Conservation (phyloP, 2,888 invertebrate genomes). For the Acholoe squamosa region DNA sequence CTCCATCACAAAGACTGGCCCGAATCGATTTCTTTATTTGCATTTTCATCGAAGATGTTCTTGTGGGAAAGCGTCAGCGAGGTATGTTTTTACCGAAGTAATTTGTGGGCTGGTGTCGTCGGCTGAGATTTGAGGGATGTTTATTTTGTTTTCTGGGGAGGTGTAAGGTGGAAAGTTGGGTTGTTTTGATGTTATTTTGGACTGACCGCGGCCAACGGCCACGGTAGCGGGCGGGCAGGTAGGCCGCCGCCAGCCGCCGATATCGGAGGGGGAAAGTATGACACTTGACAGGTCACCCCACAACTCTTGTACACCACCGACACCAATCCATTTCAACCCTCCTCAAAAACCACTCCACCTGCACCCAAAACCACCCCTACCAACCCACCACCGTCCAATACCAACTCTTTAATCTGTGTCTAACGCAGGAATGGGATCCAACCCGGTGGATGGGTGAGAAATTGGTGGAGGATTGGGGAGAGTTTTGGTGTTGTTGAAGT, state of each 20-base stretch:
- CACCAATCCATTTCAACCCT: background rate
- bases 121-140: background rate
- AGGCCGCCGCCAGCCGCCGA: background rate
- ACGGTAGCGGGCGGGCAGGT: slow-evolving; percentile 16
- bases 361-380: background rate
- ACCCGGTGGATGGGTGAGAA: background rate
- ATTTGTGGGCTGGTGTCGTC: background rate
- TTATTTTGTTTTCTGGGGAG: background rate
- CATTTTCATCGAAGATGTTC: slow-evolving; percentile 58
- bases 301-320: background rate
- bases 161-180: background rate
- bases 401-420: background rate
- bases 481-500: background rate
- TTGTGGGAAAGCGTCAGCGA: background rate
- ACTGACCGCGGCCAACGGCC: background rate
- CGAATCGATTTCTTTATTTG: slow-evolving; percentile 62
- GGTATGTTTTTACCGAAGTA: background rate
- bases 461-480: background rate
- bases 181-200: slow-evolving; percentile 1
- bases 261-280: slow-evolving; percentile 24
- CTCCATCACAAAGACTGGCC: slow-evolving; percentile 53
- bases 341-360: background rate
- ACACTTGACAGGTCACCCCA: slow-evolving; percentile 34
- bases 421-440: background rate
- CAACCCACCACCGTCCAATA: background rate